Percentiles rank a stretch among this genome's conserved stretches.
These are phyloP conservation scores for Trimorus sp. DNA, from an alignment of 2,888 invertebrate species.

Conservation along the genomic window DNA sequence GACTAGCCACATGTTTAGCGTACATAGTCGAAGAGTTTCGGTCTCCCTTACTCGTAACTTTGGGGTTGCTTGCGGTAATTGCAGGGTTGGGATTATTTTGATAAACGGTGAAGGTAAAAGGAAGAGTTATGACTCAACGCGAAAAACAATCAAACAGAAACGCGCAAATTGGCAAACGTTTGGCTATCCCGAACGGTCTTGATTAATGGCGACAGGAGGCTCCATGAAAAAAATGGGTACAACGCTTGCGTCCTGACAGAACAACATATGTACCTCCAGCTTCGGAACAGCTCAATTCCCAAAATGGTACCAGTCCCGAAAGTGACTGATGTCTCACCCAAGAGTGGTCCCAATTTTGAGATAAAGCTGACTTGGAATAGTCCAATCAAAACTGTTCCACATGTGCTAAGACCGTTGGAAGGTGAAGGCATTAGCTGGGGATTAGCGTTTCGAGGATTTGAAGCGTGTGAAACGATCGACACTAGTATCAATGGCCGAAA, in stretches of 20 bases:
- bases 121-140: too few species aligned
- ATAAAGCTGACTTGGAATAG: too few species aligned
- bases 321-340: not conserved
- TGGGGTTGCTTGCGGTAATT: slow-evolving; percentile 52
- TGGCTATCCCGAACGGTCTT: not conserved
- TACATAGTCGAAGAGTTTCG: slow-evolving; percentile 57
- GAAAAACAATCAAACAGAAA: too few species aligned
- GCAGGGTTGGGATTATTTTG: slow-evolving; percentile 37
- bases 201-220: too few species aligned
- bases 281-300: too few species aligned
- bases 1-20: slow-evolving; percentile 52
- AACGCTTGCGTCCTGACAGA: too few species aligned
- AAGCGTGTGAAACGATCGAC: slow-evolving; percentile 44
- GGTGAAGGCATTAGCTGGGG: too few species aligned
- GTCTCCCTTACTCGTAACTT: slow-evolving; percentile 51
- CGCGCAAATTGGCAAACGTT: not conserved
- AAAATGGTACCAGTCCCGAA: not conserved
- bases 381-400: too few species aligned
- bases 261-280: not conserved
- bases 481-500: slow-evolving; percentile 36
- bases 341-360: too few species aligned
- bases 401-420: too few species aligned
- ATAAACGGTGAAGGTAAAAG: slow-evolving; percentile 16
- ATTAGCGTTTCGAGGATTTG: not conserved
- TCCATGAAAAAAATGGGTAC: too few species aligned